Evolutionary conservation across 2,113 vertebrate genomes (phyloP).

Genomic region (Hemibates koningsi): DNA sequence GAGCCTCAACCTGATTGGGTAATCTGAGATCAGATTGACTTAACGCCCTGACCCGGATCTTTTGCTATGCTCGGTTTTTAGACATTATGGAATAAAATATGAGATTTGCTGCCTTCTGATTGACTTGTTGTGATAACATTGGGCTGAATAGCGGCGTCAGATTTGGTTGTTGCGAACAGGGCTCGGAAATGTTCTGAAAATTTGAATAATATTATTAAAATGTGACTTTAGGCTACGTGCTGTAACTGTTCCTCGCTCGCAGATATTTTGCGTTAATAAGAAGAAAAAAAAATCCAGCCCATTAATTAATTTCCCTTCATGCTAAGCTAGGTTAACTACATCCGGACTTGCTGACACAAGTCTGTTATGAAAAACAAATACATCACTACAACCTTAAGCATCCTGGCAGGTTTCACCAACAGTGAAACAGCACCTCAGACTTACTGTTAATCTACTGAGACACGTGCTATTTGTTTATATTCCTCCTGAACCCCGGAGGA

Average conservation of each 20-base stretch:
- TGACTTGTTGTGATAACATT: neutral
- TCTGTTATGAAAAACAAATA: neutral
- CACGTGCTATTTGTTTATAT: neutral
- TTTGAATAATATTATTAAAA: neutral
- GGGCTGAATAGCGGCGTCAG: fast-evolving
- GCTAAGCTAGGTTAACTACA: neutral
- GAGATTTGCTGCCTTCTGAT: neutral
- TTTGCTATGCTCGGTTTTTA: neutral
- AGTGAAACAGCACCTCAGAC: neutral
- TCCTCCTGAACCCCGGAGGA: neutral
- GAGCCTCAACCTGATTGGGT: too few species aligned
- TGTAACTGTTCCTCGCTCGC: neutral
- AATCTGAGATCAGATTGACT: neutral
- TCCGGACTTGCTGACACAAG: neutral
- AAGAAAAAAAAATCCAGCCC: neutral
- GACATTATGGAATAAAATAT: neutral
- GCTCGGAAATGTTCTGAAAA: fast-evolving
- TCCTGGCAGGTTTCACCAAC: neutral
- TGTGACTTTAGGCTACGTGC: fast-evolving
- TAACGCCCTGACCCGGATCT: neutral
- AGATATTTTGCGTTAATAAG: fast-evolving
- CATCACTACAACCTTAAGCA: neutral
- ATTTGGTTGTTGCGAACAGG: fast-evolving
- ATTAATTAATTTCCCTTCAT: neutral
- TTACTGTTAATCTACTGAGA: neutral